Base-by-base conservation (phyloP, 1,140 invertebrate genomes). In the Drosophila fuyamai region DNA sequence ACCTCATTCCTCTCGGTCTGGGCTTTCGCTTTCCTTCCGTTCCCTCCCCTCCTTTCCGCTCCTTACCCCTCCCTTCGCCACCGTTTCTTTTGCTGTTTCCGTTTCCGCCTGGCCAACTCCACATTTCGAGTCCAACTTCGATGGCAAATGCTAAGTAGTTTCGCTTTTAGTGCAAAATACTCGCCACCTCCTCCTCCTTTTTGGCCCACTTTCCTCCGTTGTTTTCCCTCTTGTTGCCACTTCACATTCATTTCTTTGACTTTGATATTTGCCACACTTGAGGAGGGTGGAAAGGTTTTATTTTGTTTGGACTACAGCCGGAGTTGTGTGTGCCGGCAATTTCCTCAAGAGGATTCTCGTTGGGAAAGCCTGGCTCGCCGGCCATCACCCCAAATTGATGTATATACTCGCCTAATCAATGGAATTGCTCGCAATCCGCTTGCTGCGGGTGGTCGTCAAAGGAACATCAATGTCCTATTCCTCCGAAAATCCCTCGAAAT, bases 131-230 rank as follows among this genome's bases (percentile, higher is more conserved):
- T 77, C 48, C 46, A 32, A 46, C 67, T 55, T 32, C 57, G 53
- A 58, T 50, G 44, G 63, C 75, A 84, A 85, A 85, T 86, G 82
- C 82, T 86, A 86, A 82, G 82, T 86, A 86, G 82, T 86, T 88
- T 88, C 83, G 82, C 82, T 86, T 86, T 85, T 85, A 85, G 82
- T 85, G 82, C 82, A 81, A 82, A 86, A 81, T 71, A 76, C 81
- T 84, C 55, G 38, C 66, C 38, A 59, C 51, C 60, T 23, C 7
- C 6, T 3, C 41, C 46, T 7, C 23, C 13, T 7, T 27, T 38
- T 40, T 62, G 12, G 12, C 53, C 38, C 47, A 51, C 57, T 16
- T 54, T 54, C n/a, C 36, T 29, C 23, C 35, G 27, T 59, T 72
- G 60, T 55, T 71, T 48, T 57, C 46, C 32, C 38, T 59, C 12